Percentiles rank a stretch among this genome's conserved stretches.
phyloP scores from a whole-genome alignment of 2,797 vertebrate genomes.

The Microchirus variegatus region DNA sequence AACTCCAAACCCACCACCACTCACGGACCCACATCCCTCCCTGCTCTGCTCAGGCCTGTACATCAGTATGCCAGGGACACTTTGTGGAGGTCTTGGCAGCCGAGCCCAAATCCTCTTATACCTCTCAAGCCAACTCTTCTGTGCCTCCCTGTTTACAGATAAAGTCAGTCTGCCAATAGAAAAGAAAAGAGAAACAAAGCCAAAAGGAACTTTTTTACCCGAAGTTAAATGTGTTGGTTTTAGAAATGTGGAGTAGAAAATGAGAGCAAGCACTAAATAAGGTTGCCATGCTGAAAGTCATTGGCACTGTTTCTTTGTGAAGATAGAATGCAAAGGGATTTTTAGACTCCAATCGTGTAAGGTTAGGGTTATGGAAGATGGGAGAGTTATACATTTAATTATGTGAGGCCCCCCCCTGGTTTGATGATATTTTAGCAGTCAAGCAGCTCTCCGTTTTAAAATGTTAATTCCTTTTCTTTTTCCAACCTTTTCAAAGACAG shows the following conservation, averaged over 20 bases:
- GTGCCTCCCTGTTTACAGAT: conserved; percentile 58
- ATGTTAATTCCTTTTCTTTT: background rate
- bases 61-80: conserved; percentile 73
- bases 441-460: no score
- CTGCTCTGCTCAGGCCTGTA: conserved; percentile 31
- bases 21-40: conserved; percentile 34
- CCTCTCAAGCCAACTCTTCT: conserved; percentile 50
- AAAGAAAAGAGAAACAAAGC: conserved; percentile 29
- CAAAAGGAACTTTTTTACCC: conserved; percentile 40
- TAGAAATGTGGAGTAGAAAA: conserved; percentile 24
- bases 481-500: background rate
- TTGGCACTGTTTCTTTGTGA: conserved; percentile 1
- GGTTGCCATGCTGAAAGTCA: background rate
- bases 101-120: conserved; percentile 67
- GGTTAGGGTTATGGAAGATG: background rate
- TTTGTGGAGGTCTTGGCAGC: conserved; percentile 60
- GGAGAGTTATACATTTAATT: no score
- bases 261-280: conserved; percentile 7
- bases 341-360: conserved; percentile 8
- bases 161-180: conserved; percentile 52
- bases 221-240: conserved; percentile 45
- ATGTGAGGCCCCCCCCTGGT: no score
- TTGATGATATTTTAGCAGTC: no score
- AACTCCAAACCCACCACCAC: conserved; percentile 55
- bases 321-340: conserved; percentile 6